These are phyloP conservation scores for Fragum whitleyi DNA, from an alignment of 2,888 invertebrate genomes.

Conservation along the genomic window DNA sequence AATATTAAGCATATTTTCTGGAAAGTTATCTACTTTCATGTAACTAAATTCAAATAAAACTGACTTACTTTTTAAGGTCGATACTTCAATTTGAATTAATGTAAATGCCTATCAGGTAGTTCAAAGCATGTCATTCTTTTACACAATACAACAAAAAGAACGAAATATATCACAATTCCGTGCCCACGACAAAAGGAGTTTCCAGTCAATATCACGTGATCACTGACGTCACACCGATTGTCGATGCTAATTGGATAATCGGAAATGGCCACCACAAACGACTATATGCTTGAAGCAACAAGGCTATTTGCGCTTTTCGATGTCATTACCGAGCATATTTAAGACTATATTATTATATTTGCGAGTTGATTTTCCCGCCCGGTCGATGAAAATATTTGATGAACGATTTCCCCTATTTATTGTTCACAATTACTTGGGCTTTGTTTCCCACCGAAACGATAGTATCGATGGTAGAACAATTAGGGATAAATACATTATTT, in stretches of 20 bases:
- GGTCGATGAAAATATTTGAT: constrained; percentile 15
- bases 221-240: constrained; percentile 20
- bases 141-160: constrained; percentile 22
- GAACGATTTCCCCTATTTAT: constrained; percentile 13
- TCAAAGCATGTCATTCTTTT: constrained; percentile 13
- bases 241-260: constrained; percentile 41
- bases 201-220: constrained; percentile 13
- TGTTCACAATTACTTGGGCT: background rate
- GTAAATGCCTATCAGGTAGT: background rate
- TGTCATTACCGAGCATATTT: constrained; percentile 44
- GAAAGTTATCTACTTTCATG: too few relatives aligned
- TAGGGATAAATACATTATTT: constrained; percentile 24
- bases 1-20: too few relatives aligned
- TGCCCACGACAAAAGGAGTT: constrained; percentile 17
- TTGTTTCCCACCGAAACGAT: constrained; percentile 3
- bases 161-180: background rate
- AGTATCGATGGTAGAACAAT: background rate
- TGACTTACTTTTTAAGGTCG: background rate
- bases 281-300: constrained; percentile 21
- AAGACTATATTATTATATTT: constrained; percentile 45
- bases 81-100: background rate
- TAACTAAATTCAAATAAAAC: background rate
- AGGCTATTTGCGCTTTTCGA: constrained; percentile 38
- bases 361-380: constrained; percentile 23
- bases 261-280: constrained; percentile 28